Base-by-base conservation (phyloP, 2,113 vertebrate genomes). In the Epinephelus fuscoguttatus region DNA sequence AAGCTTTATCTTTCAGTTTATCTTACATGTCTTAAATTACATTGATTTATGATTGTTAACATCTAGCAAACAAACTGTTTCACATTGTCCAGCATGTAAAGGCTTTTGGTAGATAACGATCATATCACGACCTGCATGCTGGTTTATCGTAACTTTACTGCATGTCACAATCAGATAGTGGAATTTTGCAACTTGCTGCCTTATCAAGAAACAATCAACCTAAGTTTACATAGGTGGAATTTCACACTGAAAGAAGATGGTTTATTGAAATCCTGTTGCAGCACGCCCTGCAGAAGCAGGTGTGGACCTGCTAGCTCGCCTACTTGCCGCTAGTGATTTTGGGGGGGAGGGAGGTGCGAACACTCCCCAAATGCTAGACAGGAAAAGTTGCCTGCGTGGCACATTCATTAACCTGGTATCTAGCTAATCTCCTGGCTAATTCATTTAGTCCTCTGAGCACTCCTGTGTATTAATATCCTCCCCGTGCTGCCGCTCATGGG, bases 391-490 rank as follows among this genome's bases (percentile, higher is more conserved):
- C 67, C 50, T 85, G 87, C 86, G 47, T 85, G 90, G 89, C 91
- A 90, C 88, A 83, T 90, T 95, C 91, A 93, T 94, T 93, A 93
- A 94, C 91, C 91, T 90, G 89, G 60, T 88, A 89, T 93, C 91
- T 55, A 82, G 78, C 80, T 92, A 94, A 94, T 94, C 92, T 95
- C 84, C 86, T 76, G 59, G 86, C 92, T 93, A 94, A 94, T 95
- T 95, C 90, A 93, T 94, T 94, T 94, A 90, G 92, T 91, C 81
- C 88, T 90, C 77, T 19, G 62, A 89, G 88, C 84, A 50, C 90
- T 89, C 85, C 86, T 74, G 80, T 86, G 91, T 94, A 93, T 93
- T 93, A 93, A 95, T 93, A 93, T 93, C 92, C 91, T 92, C 88
- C 71, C 80, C 6, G 72, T 37, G 73, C 83, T 52, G 78, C 82